phyloP scores from a whole-genome alignment of 2,888 invertebrate genomes.

The Cheilosia urbana region DNA sequence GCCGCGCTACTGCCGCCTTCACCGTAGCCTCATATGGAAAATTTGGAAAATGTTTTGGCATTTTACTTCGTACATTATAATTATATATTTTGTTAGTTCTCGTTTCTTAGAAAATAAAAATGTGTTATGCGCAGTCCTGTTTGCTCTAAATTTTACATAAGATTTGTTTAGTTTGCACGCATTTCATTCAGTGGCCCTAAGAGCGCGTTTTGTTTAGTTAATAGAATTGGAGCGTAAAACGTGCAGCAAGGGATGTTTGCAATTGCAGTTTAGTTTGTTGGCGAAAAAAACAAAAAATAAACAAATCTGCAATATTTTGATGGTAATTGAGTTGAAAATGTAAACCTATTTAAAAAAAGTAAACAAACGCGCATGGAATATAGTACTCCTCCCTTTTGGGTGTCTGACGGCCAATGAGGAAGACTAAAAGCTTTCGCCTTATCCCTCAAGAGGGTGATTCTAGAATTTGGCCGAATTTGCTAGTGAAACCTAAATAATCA shows the following conservation, averaged over 20 bases:
- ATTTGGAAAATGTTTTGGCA: slow-evolving; percentile 47
- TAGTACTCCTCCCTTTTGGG: too few species aligned
- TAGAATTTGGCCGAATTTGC: too few species aligned
- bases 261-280: slow-evolving; percentile 1
- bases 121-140: slow-evolving; percentile 55
- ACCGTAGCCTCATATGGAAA: slow-evolving; percentile 53
- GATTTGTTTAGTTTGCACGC: slow-evolving; percentile 23
- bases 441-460: too few species aligned
- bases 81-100: slow-evolving; percentile 8
- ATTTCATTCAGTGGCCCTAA: slow-evolving; percentile 25
- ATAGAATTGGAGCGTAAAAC: slow-evolving; percentile 12
- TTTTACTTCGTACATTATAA: slow-evolving; percentile 14
- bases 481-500: too few species aligned
- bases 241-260: neutral
- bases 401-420: too few species aligned
- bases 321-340: neutral
- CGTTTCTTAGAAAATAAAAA: slow-evolving; percentile 23
- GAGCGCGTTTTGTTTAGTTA: slow-evolving; percentile 35
- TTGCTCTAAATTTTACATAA: slow-evolving; percentile 38
- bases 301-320: neutral
- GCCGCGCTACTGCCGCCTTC: slow-evolving; percentile 17
- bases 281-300: neutral
- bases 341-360: neutral
- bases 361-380: slow-evolving; percentile 6
- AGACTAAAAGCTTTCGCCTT: too few species aligned